Evolutionary conservation across 37 sponge, comb jelly and placozoan genomes (phyloP), one percentile per base, ranked within the genome.

Genomic region (Eunapius fragilis): DNA sequence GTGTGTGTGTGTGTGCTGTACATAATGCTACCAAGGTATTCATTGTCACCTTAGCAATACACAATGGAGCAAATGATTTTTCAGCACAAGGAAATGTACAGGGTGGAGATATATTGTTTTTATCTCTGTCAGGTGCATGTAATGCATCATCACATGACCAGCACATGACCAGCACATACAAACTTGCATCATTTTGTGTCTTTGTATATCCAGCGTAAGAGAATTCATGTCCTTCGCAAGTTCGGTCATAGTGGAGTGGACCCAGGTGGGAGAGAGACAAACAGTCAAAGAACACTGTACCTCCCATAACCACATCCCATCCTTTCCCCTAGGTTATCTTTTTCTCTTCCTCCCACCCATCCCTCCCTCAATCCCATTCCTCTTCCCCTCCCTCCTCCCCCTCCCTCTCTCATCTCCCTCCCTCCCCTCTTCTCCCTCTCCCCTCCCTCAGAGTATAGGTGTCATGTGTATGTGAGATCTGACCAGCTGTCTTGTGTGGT

Each of bases 191-290:
- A 70, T 5, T 67, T 27, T 6, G 2, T 23, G 75, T 69, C 30
- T 67, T 3, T 85, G 23, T 74, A n/a, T 14, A 33, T 74, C 23
- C 58, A 97, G 96, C 31, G 92, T 96, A 6, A 79, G 91, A 69
- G 99, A 98, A 82, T 98, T 96, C 69, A 95, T 98, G 90, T 80
- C 87, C 6, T 98, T 98, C 74, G 91, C 99, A 0, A 91, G 96
- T 86, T 90, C 93, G 14, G 80, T 98, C 24, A 76, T 98, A 48
- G 96, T 94, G 24, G 94, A 92, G 47, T 85, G 91, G 36, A 98
- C 97, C 30, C 75, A 77, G 14, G 77, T 83, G 41, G 99, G 99
- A 30, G 85, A 95, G 76, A 77, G 99, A 67, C 87, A 92, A 31
- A 85, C 96, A 68, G 97, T 98, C 12, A 98, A 97, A 74, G 97